Evolutionary conservation across 1,140 invertebrate genomes (phyloP).

Genomic region (Thereuonema tuberculata): DNA sequence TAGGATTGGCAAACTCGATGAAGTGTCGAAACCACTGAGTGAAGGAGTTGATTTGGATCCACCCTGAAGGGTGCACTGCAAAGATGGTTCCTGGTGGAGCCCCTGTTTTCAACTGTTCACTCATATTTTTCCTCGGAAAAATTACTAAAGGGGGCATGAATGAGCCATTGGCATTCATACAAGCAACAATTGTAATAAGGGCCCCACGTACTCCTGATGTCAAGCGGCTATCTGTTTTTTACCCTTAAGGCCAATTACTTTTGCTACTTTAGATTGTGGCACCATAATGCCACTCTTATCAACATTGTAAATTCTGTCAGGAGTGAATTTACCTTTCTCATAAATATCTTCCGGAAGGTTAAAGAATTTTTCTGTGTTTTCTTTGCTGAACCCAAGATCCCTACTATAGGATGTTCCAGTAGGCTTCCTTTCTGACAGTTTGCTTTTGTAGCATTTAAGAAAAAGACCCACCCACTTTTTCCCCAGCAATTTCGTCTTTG

Average conservation of each 20-base stretch:
- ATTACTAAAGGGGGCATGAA: neutral
- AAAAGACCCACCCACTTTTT: neutral
- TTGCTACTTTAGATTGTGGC: too few relatives aligned
- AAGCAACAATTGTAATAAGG: neutral
- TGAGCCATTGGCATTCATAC: neutral
- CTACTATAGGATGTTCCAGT: neutral
- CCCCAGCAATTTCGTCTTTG: neutral
- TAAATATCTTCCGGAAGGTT: neutral
- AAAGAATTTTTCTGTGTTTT: neutral
- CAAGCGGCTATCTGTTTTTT: neutral
- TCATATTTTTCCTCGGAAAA: conserved; percentile 9
- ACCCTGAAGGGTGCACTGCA: neutral
- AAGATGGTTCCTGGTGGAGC: neutral
- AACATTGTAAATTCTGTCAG: neutral
- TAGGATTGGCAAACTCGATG: neutral
- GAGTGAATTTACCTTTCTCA: neutral
- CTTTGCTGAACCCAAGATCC: neutral
- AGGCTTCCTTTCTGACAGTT: neutral
- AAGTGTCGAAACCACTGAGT: neutral
- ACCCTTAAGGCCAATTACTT: neutral
- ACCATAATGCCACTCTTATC: neutral
- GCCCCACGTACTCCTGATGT: neutral
- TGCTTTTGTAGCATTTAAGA: neutral
- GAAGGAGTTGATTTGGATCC: neutral
- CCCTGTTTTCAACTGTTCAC: neutral